phyloP scores from a whole-genome alignment of 2,113 vertebrate species.

The Piprites chloris region DNA sequence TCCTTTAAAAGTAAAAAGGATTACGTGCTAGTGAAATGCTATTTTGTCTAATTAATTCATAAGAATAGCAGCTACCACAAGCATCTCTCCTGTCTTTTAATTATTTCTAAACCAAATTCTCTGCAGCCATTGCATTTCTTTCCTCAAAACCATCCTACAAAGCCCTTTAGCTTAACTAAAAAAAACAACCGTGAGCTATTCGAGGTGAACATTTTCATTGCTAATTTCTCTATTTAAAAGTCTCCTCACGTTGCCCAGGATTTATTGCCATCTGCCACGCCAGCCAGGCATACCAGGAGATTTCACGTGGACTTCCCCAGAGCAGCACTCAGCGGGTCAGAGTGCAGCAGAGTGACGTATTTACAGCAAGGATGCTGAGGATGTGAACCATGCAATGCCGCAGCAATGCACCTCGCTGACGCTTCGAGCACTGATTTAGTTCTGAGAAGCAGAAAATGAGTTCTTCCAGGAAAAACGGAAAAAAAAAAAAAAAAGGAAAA shows the following conservation, averaged over 20 bases:
- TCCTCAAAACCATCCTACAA: neutral
- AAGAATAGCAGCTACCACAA: slow-evolving; percentile 10
- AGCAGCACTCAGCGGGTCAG: slow-evolving; percentile 25
- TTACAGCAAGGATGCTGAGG: slow-evolving; percentile 6
- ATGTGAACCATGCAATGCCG: neutral
- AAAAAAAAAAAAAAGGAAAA: too few relatives aligned
- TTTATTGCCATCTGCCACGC: neutral
- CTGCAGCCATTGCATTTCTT: neutral
- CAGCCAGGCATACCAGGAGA: neutral
- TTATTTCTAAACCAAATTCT: neutral
- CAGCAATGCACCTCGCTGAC: neutral
- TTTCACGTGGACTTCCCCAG: slow-evolving; percentile 9
- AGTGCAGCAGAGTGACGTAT: slow-evolving; percentile 24
- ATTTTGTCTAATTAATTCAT: neutral
- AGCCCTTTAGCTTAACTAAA: neutral
- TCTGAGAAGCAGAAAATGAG: too few relatives aligned
- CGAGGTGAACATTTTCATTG: neutral
- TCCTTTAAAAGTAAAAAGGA: slow-evolving; percentile 18
- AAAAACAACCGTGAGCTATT: neutral
- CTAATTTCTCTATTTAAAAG: neutral
- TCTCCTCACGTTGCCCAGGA: neutral
- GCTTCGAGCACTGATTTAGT: neutral
- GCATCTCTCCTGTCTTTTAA: neutral
- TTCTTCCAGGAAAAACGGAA: neutral
- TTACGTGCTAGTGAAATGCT: neutral